Percentiles rank a stretch among this genome's conserved stretches.
Conservation (phyloP, 1,140 invertebrate genomes). For the Bemisia tabaci region DNA sequence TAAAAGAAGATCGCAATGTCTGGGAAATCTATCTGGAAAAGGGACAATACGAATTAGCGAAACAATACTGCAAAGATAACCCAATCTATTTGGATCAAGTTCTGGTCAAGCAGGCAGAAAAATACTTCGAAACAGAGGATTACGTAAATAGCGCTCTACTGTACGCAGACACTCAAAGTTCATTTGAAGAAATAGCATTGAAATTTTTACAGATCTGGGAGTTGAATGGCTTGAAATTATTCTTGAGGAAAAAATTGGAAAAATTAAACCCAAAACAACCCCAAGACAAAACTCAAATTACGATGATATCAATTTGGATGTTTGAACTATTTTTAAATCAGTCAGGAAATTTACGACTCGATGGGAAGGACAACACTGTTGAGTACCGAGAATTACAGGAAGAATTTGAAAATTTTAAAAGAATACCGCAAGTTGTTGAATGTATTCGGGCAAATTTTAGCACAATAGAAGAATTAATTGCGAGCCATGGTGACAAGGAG, state of each 20-base stretch:
- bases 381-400: conserved; percentile 55
- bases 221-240: conserved; percentile 73
- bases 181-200: conserved; percentile 86
- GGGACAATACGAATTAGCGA: conserved; percentile 69
- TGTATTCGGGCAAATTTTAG: conserved; percentile 12
- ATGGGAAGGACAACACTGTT: conserved; percentile 37
- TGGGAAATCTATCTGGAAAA: conserved; percentile 47
- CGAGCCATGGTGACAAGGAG: conserved; percentile 83
- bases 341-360: conserved; percentile 52
- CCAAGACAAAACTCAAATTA: conserved; percentile 66
- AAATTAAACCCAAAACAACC: conserved; percentile 35
- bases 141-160: conserved; percentile 71
- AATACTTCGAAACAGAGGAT: conserved; percentile 62
- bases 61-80: conserved; percentile 62
- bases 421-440: conserved; percentile 42
- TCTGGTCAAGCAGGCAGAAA: conserved; percentile 75
- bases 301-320: conserved; percentile 86
- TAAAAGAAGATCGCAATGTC: conserved; percentile 70
- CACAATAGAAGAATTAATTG: conserved; percentile 67
- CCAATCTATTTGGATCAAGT: conserved; percentile 69
- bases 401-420: conserved; percentile 62
- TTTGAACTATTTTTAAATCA: conserved; percentile 83
- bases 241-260: conserved; percentile 39
- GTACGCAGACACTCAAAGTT: conserved; percentile 78
- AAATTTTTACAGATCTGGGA: conserved; percentile 78